These are phyloP conservation scores for Ctenomys sociabilis DNA, from an alignment of 2,113 vertebrate species.

Conservation along the genomic window DNA sequence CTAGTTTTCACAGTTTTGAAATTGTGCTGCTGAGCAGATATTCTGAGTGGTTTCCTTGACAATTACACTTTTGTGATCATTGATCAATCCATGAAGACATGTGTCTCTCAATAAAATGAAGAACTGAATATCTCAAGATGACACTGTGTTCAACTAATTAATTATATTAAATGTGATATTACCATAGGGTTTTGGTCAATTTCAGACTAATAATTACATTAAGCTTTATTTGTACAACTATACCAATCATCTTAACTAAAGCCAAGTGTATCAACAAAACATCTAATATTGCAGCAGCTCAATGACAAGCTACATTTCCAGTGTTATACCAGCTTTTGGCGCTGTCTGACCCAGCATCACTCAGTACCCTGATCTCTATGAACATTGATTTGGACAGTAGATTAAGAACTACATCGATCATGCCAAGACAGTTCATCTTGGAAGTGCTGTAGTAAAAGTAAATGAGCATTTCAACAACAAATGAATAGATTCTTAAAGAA, in stretches of 20 bases:
- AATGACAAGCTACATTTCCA: not conserved
- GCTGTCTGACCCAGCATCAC: not conserved
- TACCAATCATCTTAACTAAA: slow-evolving; percentile 32
- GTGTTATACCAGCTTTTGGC: not conserved
- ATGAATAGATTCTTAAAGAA: not conserved
- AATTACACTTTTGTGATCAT: not conserved
- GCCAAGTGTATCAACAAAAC: not conserved
- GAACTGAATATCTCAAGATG: not conserved
- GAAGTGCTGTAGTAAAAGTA: not conserved
- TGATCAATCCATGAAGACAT: slow-evolving; percentile 47
- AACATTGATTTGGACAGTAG: not conserved
- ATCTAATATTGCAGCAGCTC: not conserved
- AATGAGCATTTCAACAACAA: not conserved
- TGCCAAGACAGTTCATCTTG: not conserved
- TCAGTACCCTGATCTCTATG: not conserved
- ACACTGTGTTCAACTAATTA: slow-evolving; percentile 9
- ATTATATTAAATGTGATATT: not conserved
- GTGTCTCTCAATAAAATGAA: slow-evolving; percentile 33
- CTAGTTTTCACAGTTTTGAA: slow-evolving; percentile 2
- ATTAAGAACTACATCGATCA: not conserved
- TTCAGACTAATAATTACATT: slow-evolving; percentile 4
- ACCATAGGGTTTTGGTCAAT: not conserved
- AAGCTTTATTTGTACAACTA: slow-evolving; percentile 1
- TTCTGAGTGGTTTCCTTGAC: slow-evolving; percentile 53
- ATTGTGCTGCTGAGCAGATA: not conserved